Evolutionary conservation across 2,113 vertebrate species (phyloP).

Genomic region (Seriola rivoliana): DNA sequence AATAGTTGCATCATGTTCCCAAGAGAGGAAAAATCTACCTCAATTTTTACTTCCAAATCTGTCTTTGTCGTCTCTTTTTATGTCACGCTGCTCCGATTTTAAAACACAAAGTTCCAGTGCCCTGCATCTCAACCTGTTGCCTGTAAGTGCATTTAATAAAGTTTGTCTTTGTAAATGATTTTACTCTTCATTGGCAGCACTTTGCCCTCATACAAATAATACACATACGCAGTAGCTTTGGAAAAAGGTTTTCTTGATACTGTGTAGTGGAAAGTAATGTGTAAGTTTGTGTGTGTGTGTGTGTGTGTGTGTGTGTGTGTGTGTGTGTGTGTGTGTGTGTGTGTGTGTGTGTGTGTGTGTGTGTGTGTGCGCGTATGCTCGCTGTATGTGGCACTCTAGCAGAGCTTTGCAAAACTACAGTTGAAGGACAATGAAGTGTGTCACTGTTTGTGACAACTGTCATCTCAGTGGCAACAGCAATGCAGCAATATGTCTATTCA

Average conservation of each 20-base stretch:
- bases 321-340: not conserved
- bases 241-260: not conserved
- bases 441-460: conserved; percentile 35
- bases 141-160: not conserved
- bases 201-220: not conserved
- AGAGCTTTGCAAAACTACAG: conserved; percentile 4
- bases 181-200: not conserved
- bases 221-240: not conserved
- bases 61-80: conserved; percentile 24
- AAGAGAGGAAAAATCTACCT: not conserved
- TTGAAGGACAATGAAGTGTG: conserved; percentile 26
- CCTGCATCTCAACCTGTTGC: not conserved
- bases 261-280: not conserved
- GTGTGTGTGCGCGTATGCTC: not conserved
- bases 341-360: not conserved
- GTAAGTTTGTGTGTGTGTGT: too few species aligned
- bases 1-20: conserved; percentile 26
- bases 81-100: not conserved
- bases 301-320: not conserved
- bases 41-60: conserved; percentile 15
- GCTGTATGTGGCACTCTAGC: not conserved
- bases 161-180: not conserved
- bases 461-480: conserved; percentile 8
- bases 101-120: not conserved
- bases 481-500: conserved; percentile 26